Evolutionary conservation across 2,888 invertebrate species (phyloP).

Genomic region (Cerastis rubricosa): DNA sequence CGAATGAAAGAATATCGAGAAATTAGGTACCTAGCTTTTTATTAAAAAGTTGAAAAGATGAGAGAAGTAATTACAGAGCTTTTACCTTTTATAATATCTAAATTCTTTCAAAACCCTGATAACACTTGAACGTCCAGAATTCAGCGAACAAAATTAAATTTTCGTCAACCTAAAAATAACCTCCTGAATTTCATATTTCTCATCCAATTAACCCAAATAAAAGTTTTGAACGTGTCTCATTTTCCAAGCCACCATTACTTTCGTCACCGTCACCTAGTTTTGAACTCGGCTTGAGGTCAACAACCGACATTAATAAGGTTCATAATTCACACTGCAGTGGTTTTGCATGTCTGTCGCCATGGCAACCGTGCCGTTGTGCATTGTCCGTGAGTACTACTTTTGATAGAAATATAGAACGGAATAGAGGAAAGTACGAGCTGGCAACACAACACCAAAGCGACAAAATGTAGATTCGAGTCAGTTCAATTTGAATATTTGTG

Average conservation of each 20-base stretch:
- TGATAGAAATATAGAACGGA: slow-evolving; percentile 12
- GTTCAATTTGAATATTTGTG: slow-evolving; percentile 21
- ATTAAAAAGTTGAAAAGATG: background rate
- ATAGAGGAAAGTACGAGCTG: background rate
- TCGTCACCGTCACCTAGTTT: slow-evolving; percentile 34
- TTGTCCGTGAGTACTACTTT: slow-evolving; percentile 34
- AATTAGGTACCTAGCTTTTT: background rate
- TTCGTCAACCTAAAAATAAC: slow-evolving; percentile 42
- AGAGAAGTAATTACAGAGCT: too few species aligned
- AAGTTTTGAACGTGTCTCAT: slow-evolving; percentile 37
- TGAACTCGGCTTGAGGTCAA: slow-evolving; percentile 34
- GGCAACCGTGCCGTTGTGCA: slow-evolving; percentile 53
- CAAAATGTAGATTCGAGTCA: background rate
- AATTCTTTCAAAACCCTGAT: background rate
- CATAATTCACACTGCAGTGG: slow-evolving; percentile 70
- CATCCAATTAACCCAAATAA: slow-evolving; percentile 62
- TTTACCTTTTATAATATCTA: background rate
- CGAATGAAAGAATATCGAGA: background rate
- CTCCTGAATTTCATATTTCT: slow-evolving; percentile 34
- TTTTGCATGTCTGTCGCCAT: slow-evolving; percentile 68
- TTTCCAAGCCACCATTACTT: slow-evolving; percentile 23
- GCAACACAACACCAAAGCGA: background rate
- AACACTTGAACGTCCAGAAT: background rate
- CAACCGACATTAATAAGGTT: slow-evolving; percentile 49
- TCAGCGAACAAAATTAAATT: slow-evolving; percentile 18